Conservation (phyloP, 2,888 invertebrate genomes). For the Oscheius onirici region DNA sequence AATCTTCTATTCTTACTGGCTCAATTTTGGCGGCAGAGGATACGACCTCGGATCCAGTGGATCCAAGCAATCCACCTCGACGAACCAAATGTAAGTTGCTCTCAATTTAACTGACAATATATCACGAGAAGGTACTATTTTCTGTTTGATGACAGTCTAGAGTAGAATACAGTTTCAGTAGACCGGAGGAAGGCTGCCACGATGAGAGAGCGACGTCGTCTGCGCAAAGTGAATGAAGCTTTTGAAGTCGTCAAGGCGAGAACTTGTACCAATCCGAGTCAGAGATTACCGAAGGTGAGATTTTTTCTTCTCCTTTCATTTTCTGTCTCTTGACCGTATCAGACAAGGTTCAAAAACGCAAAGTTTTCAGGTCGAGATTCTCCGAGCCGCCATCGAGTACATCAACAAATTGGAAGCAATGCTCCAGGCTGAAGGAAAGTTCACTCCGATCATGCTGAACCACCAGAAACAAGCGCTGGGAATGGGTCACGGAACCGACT, state of each 20-base stretch:
- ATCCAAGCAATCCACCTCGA: constrained; percentile 33
- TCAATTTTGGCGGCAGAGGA: neutral
- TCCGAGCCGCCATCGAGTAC: constrained; percentile 96
- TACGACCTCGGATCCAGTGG: constrained; percentile 4
- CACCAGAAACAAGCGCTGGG: constrained; percentile 47
- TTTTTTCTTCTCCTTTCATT: no score
- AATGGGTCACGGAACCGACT: constrained; percentile 35
- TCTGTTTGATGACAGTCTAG: neutral
- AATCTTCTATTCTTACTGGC: no score
- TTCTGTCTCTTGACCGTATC: no score
- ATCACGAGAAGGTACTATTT: neutral
- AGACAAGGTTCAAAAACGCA: no score
- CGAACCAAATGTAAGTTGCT: constrained; percentile 45
- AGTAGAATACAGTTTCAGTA: constrained; percentile 78
- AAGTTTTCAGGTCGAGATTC: constrained; percentile 82
- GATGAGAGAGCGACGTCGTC: constrained; percentile 87
- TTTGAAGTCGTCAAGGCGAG: constrained; percentile 92
- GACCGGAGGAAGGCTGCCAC: constrained; percentile 97
- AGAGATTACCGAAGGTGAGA: constrained; percentile 86
- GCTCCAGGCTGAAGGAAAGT: constrained; percentile 67
- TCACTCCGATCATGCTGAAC: constrained; percentile 66
- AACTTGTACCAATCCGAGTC: constrained; percentile 93
- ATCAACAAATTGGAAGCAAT: constrained; percentile 80
- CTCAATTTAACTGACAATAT: neutral
- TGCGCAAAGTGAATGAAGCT: constrained; percentile 97